Evolutionary conservation across 2,888 invertebrate genomes (phyloP), one percentile per base, ranked within the genome.

Genomic region (Hirtodrosophila confusa): DNA sequence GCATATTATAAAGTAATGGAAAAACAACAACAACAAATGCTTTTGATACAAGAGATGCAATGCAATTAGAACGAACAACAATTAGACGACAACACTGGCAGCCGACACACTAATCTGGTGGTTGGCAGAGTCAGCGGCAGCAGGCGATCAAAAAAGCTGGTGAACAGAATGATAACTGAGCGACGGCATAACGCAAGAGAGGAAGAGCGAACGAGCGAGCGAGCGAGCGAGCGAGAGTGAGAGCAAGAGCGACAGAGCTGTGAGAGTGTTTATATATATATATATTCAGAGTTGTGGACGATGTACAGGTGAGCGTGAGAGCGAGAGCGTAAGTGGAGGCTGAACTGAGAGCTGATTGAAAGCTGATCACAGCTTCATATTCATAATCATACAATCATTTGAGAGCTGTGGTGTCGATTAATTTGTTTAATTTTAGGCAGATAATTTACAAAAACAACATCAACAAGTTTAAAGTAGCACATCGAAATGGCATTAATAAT

Each of bases 361-460:
- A 27, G 27, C 48, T 48, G 35, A 60, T 33, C 35, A 57, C 12
- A 33, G 29, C 11, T 43, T 6, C 31, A 31, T 55, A 43, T 35
- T 55, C 37, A 51, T 39, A 51, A 36, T 49, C 55, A 47, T 60
- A 47, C 54, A 39, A 55, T 47, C 43, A 53, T 58, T 62, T 48
- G 47, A 41, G 43, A 48, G 49, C 33, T 29, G 44, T 47, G 36
- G 36, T 67, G 51, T 58, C 33, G 36, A 58, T 67, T 55, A 40
- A 55, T 65, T 75, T 58, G 56, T 48, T 61, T 50, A 53, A 53
- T 49, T 69, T 74, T 75, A 80, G 83, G 86, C 89, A 88, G 89
- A 89, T 89, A 89, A 89, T 89, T 89, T 89, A 89, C 89, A 87
- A 90, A 89, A 89, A 89, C 89, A 86, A 89, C 88, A 83, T 80